Base-by-base conservation (phyloP, 1,140 invertebrate species). In the Drosophila watanabei region DNA sequence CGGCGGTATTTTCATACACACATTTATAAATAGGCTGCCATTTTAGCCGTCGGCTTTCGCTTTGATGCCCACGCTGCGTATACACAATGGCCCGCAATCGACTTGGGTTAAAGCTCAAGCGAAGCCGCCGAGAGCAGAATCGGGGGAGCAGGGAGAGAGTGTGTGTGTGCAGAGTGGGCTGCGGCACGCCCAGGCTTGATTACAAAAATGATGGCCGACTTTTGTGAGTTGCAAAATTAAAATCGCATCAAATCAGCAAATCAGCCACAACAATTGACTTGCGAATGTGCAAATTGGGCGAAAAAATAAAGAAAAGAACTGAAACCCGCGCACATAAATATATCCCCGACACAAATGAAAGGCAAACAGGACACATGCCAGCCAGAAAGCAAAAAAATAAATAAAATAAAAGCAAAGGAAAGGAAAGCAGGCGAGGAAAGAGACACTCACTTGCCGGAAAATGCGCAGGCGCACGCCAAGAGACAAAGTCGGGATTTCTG, bases 21-120 rank as follows among this genome's bases (percentile, higher is more conserved):
- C 30, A 71, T 82, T 87, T 87, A 89, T 89, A 87, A 87, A 87
- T 89, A 87, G 80, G 84, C 81, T 89, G 64, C 68, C 72, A 77
- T 66, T 87, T 82, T 69, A 41, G 45, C 72, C 71, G 78, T 61
- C 82, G 73, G 73, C 82, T 78, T 86, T 84, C 61, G 49, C 68
- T 85, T 81, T 85, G 82, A 84, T 85, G 82, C 80, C 80, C 65
- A 84, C 80, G 65, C 49, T 82, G 61, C 68, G 75, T 75, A 83
- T 83, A 83, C 75, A 83, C 80, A 83, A 83, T 79, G 63, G 60
- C 37, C 49, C 54, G 64, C 80, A 76, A 65, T 60, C 62, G 79
- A 69, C 63, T 69, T 75, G 54, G 78, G 58, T 71, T 51, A 68
- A 70, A 76, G 51, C 78, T 57, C 43, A 61, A 70, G 24, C 57